Evolutionary conservation across 2,888 invertebrate genomes (phyloP), one percentile per base, ranked within the genome.

Genomic region (Acanthosepion pharaonis): DNA sequence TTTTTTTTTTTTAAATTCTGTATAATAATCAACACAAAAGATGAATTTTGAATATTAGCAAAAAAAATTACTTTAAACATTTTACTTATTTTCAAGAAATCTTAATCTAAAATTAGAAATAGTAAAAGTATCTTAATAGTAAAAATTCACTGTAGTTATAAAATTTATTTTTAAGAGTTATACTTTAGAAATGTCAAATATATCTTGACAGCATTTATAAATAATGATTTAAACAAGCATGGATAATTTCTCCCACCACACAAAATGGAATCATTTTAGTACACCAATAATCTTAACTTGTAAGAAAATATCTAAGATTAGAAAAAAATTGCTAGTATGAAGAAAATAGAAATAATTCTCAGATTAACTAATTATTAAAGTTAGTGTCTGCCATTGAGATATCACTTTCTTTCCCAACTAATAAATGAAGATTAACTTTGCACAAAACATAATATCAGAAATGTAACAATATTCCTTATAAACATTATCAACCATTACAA

Each of bases 381-480:
- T 78, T 6, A 78, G 33, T 78, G 78, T 78, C 78, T 78, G n/a
- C 78, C 78, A 78, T 78, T 33, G n/a, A n/a, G n/a, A 33, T 33
- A n/a, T n/a, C n/a, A 28, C n/a, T 33, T 78, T 33, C 78, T 33
- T 78, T 33, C 78, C 33, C 78, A 78, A 15, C n/a, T 78, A 33
- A 78, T 78, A 33, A 78, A 59, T 59, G 23, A 59, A 78, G 78
- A 78, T 78, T 78, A 78, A n/a, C 33, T 78, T 78, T 78, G 78
- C 78, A 78, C 78, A 78, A 78, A 78, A 78, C 78, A 78, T 78
- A n/a, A 78, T 78, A 78, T 78, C 78, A 78, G 78, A 78, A 78
- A 78, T 20, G 20, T 59, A 23, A 20, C 0, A 78, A 78, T 78
- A 78, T 78, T 78, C 33, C 15, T n/a, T n/a, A 78, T 78, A 78